A percentile compares a stretch with the other conserved stretches of the same genome.
phyloP scores from a whole-genome alignment of 2,113 vertebrate genomes.

The Larimichthys polyactis region DNA sequence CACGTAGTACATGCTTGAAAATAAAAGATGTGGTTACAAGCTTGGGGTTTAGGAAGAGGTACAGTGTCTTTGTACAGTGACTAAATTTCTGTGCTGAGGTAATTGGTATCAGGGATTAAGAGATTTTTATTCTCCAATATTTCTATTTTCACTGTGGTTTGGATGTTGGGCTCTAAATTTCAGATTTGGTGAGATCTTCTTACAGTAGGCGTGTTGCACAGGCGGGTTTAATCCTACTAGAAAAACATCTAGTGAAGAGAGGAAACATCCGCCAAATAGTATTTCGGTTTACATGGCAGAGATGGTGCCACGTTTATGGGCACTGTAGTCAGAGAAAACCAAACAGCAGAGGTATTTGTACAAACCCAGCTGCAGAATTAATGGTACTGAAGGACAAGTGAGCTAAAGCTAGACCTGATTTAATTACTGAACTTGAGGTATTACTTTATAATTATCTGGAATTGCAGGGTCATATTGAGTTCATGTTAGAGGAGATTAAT shows the following conservation, averaged over 20 bases:
- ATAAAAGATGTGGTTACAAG: constrained; percentile 17
- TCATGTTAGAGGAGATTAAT: constrained; percentile 16
- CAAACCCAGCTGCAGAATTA: constrained; percentile 31
- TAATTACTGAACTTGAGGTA: constrained; percentile 27
- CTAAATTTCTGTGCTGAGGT: neutral
- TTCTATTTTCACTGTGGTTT: constrained; percentile 18
- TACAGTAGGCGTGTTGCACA: constrained; percentile 1
- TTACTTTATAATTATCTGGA: constrained; percentile 1
- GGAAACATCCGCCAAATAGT: constrained; percentile 21
- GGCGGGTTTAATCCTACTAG: constrained; percentile 41
- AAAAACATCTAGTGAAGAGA: constrained; percentile 11
- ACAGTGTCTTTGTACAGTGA: constrained; percentile 1
- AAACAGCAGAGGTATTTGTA: constrained; percentile 20
- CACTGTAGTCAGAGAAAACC: constrained; percentile 4
- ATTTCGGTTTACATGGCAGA: constrained; percentile 19
- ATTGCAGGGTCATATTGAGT: constrained; percentile 11
- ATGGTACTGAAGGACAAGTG: neutral
- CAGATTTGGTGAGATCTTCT: constrained; percentile 35
- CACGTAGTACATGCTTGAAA: constrained; percentile 8
- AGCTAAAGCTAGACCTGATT: constrained; percentile 38
- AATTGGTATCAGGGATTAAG: constrained; percentile 47
- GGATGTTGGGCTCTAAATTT: constrained; percentile 20
- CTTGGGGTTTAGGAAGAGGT: neutral
- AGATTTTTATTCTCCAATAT: constrained; percentile 16
- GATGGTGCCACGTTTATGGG: neutral